Evolutionary conservation across 2,113 vertebrate genomes (phyloP).

Genomic region (Thryonomys swinderianus): DNA sequence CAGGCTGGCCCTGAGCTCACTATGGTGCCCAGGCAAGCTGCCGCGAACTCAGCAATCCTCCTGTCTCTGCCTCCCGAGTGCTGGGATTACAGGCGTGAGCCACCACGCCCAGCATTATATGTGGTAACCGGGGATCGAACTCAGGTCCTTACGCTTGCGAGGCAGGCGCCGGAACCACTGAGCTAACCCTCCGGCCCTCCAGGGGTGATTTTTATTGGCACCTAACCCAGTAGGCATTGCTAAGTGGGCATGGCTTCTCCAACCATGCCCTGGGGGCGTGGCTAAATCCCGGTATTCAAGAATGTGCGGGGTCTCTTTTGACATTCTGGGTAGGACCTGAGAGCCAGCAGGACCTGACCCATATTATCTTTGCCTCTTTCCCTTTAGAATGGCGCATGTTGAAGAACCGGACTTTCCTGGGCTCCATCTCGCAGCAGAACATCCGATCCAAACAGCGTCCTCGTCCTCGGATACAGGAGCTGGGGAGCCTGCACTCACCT

Average conservation of each 20-base stretch:
- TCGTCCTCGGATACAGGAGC: conserved; percentile 90
- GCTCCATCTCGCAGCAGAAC: conserved; percentile 91
- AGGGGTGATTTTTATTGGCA: background rate
- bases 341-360: background rate
- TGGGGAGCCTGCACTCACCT: conserved; percentile 79
- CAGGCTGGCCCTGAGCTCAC: too few species aligned
- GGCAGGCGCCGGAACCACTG: too few species aligned
- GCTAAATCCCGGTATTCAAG: fast-evolving
- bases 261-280: background rate
- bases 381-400: conserved; percentile 91
- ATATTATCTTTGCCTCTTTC: background rate
- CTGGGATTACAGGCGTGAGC: too few species aligned
- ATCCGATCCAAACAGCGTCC: conserved; percentile 90
- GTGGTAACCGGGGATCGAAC: too few species aligned
- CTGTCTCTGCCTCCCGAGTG: too few species aligned
- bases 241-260: background rate
- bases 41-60: too few species aligned
- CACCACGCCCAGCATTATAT: too few species aligned
- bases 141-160: too few species aligned
- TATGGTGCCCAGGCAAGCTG: too few species aligned
- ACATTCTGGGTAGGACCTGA: too few species aligned
- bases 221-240: fast-evolving
- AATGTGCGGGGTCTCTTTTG: background rate
- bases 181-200: too few species aligned
- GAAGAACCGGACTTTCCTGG: conserved; percentile 93